A percentile compares a stretch with the other conserved stretches of the same genome.
Conservation (phyloP, 2,888 invertebrate genomes). For the Caprella mutica region DNA sequence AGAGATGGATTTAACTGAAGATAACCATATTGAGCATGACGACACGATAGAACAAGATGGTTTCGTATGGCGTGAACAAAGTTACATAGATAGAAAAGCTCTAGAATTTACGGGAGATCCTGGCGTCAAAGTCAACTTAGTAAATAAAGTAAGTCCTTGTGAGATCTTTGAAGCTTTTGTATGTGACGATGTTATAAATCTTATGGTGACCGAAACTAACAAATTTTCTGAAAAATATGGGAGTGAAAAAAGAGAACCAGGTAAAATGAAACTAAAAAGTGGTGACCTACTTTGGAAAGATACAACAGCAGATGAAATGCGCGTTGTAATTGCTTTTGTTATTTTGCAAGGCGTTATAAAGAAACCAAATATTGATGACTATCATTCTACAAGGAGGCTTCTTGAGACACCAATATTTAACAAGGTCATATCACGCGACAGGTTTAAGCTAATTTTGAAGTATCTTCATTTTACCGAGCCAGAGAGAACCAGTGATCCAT, state of each 20-base stretch:
- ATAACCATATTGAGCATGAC: no score
- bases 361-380: neutral
- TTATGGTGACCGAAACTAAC: neutral
- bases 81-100: no score
- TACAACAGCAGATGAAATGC: neutral
- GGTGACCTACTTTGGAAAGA: neutral
- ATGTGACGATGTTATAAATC: neutral
- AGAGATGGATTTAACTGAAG: no score
- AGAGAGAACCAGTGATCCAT: neutral
- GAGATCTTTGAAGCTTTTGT: conserved; percentile 12
- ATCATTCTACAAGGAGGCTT: neutral
- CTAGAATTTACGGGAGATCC: no score
- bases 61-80: no score
- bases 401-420: neutral
- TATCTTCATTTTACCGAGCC: conserved; percentile 8
- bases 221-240: neutral
- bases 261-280: neutral
- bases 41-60: no score
- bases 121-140: neutral
- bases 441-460: conserved; percentile 4
- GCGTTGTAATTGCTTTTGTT: neutral
- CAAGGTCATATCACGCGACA: neutral
- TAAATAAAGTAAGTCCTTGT: neutral
- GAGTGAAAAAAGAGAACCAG: neutral
- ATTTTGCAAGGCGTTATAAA: neutral